Evolutionary conservation across 2,888 invertebrate genomes (phyloP), one percentile per base, ranked within the genome.

Genomic region (Capitulum mitella): DNA sequence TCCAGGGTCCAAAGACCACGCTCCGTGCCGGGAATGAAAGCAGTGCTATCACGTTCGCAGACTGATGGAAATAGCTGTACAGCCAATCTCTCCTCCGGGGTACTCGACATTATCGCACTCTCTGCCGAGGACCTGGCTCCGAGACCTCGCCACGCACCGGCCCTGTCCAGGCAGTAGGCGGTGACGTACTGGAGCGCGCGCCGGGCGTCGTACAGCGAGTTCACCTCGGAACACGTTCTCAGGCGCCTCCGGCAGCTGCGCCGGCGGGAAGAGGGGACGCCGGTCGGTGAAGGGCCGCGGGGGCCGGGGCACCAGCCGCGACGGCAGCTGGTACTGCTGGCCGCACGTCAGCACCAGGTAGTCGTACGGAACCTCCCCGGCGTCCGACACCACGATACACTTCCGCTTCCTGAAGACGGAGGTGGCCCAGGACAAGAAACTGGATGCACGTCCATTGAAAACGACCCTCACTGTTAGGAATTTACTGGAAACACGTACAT

Each of bases 211-310:
- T 84, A 81, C 32, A 88, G 86, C 29, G 87, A 87, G 83, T 92
- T 91, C 34, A 92, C 84, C n/a, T 2, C 89, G 85, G 82, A 91
- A 90, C 26, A 91, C 88, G 83, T 92, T 92, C 1, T 87, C 86
- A 0, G 91, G 91, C 80, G 86, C 32, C 78, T 48, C 46, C 0
- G 46, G 43, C 46, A 76, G 46, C 76, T 29, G 46, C 16, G 16
- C 32, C 0, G 70, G 70, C 19, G 40, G 40, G 40, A 37, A 37
- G 10, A 70, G 70, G 2, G 70, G 70, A 37, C 26, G 70, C 6
- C 70, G 37, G 40, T 70, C 70, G 40, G 40, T 1, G 37, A 70
- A 70, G 8, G 70, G 70, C 2, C 70, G 70, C 3, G 46, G n/a
- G 29, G 46, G 76, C 46, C 46, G 46, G 2, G 29, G 43, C 48